These are phyloP conservation scores for Gopherus evgoodei DNA, from an alignment of 2,113 vertebrate species.

Conservation along the genomic window DNA sequence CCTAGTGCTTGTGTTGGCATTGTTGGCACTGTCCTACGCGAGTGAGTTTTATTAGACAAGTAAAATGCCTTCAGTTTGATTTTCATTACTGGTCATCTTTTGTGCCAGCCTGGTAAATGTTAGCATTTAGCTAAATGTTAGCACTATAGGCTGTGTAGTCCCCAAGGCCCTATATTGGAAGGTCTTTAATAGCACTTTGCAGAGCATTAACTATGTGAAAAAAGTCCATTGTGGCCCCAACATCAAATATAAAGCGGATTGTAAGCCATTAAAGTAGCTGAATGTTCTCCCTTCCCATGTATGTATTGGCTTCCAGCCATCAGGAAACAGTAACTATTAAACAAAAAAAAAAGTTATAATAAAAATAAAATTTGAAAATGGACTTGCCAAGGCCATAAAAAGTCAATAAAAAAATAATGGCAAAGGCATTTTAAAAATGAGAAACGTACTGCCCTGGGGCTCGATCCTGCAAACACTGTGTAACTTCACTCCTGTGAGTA, in stretches of 20 bases:
- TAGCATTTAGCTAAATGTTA: too few relatives aligned
- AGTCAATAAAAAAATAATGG: neutral
- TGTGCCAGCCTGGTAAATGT: neutral
- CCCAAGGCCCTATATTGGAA: neutral
- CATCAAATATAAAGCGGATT: neutral
- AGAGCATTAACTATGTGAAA: neutral
- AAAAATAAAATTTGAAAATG: neutral
- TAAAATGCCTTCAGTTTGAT: rapidly evolving
- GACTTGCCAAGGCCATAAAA: neutral
- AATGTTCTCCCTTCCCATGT: neutral
- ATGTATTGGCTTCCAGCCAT: neutral
- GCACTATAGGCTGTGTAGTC: neutral
- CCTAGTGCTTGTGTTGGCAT: neutral
- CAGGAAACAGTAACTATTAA: neutral
- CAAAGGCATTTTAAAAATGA: neutral
- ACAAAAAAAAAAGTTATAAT: neutral
- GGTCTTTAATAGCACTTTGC: neutral
- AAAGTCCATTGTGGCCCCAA: neutral
- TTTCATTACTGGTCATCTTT: rapidly evolving
- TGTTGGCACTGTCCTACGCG: rapidly evolving
- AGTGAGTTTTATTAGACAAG: neutral
- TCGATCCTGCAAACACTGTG: neutral
- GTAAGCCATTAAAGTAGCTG: neutral
- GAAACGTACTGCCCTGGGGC: neutral
- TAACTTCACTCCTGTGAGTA: neutral